These are phyloP conservation scores for Matsumurasca onukii DNA, from an alignment of 1,140 invertebrate species.

Conservation along the genomic window DNA sequence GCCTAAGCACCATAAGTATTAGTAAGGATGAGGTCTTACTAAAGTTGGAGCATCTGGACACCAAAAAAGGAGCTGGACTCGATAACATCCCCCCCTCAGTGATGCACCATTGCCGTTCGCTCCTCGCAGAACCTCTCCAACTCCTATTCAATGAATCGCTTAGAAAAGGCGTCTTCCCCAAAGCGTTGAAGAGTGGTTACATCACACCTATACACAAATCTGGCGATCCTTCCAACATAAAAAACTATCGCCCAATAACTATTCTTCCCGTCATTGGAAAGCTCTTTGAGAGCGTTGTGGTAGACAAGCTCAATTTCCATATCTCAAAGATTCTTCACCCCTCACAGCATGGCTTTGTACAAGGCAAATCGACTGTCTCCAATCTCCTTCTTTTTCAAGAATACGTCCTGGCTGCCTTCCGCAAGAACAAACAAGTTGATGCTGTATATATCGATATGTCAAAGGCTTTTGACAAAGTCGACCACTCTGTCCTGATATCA, in stretches of 20 bases:
- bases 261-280: background rate
- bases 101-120: background rate
- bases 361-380: background rate
- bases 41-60: background rate
- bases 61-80: background rate
- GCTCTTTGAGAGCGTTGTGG: background rate
- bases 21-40: background rate
- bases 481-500: background rate
- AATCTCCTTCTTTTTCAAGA: slow-evolving; percentile 5
- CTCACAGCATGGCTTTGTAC: slow-evolving; percentile 5
- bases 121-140: background rate
- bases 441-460: slow-evolving; percentile 5
- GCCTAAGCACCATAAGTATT: background rate
- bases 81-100: background rate
- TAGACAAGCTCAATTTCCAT: background rate
- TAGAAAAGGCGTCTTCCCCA: background rate
- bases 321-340: background rate
- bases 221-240: background rate
- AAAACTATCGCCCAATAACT: background rate
- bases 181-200: background rate
- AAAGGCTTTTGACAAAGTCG: background rate
- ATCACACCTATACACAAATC: background rate
- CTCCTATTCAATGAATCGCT: background rate
- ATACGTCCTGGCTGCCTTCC: background rate
- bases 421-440: slow-evolving; percentile 8